Conservation (phyloP, 2,888 invertebrate species). For the Halocaridina rubra region DNA sequence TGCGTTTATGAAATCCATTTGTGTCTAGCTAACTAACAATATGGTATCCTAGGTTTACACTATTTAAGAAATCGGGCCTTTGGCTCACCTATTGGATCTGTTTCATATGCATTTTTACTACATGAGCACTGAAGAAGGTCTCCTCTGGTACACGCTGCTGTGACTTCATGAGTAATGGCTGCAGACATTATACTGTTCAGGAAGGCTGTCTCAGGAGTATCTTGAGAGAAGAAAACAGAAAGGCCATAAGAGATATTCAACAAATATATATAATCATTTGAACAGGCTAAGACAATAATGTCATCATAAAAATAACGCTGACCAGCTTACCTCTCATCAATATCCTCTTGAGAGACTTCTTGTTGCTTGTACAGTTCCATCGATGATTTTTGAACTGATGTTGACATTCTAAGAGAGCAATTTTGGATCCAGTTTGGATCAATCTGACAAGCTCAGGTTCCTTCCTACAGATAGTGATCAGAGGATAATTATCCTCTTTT, state of each 20-base stretch:
- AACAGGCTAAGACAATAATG: too few relatives aligned
- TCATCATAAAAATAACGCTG: too few relatives aligned
- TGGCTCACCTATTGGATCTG: background rate
- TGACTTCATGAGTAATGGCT: slow-evolving; percentile 88
- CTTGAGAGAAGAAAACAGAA: slow-evolving; percentile 71
- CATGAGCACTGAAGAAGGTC: slow-evolving; percentile 88
- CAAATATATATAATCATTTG: too few relatives aligned
- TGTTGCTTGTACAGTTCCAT: slow-evolving; percentile 90
- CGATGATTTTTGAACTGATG: slow-evolving; percentile 85
- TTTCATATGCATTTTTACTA: slow-evolving; percentile 72
- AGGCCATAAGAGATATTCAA: too few relatives aligned
- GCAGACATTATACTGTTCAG: slow-evolving; percentile 92
- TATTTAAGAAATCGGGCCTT: too few relatives aligned
- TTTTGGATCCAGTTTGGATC: slow-evolving; percentile 84
- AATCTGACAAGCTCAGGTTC: slow-evolving; percentile 84
- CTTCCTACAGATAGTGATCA: slow-evolving; percentile 77
- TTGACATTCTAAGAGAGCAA: slow-evolving; percentile 88
- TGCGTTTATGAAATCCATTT: too few relatives aligned
- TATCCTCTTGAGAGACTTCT: slow-evolving; percentile 85
- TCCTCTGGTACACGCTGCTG: slow-evolving; percentile 88
- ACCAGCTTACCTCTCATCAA: slow-evolving; percentile 85
- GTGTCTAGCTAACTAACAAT: too few relatives aligned
- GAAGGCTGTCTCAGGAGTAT: slow-evolving; percentile 90
- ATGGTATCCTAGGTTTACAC: too few relatives aligned
- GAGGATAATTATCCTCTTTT: slow-evolving; percentile 76